Evolutionary conservation across 2,888 invertebrate genomes (phyloP).

Genomic region (Sarcophaga variegata): DNA sequence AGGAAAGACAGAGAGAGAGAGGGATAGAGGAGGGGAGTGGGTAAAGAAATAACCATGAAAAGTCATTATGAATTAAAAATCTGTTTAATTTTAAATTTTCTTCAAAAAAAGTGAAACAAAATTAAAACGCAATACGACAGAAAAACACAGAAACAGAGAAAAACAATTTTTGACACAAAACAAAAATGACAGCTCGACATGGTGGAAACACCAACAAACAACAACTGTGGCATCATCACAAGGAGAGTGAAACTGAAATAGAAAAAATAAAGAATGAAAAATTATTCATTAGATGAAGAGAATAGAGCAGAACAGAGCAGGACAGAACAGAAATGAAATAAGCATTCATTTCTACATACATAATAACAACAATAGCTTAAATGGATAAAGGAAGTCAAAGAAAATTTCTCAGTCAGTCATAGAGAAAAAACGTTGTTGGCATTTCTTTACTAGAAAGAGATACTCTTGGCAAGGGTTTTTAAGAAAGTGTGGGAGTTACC

Average conservation of each 20-base stretch:
- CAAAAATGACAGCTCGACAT: constrained; percentile 61
- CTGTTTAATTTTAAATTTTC: constrained; percentile 56
- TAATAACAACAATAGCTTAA: constrained; percentile 30
- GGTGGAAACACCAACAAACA: constrained; percentile 22
- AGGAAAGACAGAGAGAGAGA: neutral
- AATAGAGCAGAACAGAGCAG: no score
- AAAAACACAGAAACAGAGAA: constrained; percentile 27
- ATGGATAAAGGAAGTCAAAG: constrained; percentile 56
- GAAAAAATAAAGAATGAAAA: constrained; percentile 23
- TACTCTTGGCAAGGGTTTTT: constrained; percentile 26
- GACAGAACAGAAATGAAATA: constrained; percentile 39
- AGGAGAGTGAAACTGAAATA: no score
- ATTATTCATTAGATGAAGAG: constrained; percentile 57
- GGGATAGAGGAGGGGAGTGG: neutral
- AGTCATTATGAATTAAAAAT: constrained; percentile 45
- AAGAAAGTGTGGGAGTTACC: neutral
- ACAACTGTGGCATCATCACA: neutral
- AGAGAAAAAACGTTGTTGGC: constrained; percentile 38
- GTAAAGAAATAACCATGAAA: constrained; percentile 44
- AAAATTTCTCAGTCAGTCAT: constrained; percentile 27
- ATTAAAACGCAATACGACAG: constrained; percentile 41
- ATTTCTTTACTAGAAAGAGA: neutral
- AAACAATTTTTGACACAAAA: constrained; percentile 62
- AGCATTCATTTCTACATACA: constrained; percentile 44
- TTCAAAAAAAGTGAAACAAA: neutral